These are phyloP conservation scores for Phlogophora meticulosa DNA, from an alignment of 2,888 invertebrate genomes.

Conservation along the genomic window DNA sequence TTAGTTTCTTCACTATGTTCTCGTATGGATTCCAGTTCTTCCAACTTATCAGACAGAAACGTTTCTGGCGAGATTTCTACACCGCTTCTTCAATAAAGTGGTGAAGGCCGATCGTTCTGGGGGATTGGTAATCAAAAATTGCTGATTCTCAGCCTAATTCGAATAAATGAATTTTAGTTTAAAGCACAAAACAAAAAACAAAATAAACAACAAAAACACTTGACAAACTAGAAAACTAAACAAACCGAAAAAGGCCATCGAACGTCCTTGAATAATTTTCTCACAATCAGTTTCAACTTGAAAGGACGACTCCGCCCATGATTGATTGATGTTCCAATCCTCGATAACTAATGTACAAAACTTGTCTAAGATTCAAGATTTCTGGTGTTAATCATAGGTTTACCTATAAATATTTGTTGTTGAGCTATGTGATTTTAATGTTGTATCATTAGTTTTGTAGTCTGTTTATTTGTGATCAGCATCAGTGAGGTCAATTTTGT, in stretches of 20 bases:
- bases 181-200: too few species aligned
- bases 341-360: constrained; percentile 31
- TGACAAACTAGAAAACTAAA: constrained; percentile 12
- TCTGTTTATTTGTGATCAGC: constrained; percentile 21
- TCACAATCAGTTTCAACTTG: constrained; percentile 35
- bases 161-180: too few species aligned
- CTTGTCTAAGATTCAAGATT: constrained; percentile 37
- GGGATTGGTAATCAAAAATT: too few species aligned
- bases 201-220: too few species aligned
- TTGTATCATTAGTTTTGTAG: constrained; percentile 4
- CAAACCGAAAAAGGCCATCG: not conserved
- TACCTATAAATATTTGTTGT: constrained; percentile 13
- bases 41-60: too few species aligned
- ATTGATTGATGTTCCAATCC: constrained; percentile 51
- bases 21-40: too few species aligned
- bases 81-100: too few species aligned
- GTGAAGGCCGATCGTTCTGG: too few species aligned
- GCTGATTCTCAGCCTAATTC: too few species aligned
- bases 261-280: constrained; percentile 17
- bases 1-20: too few species aligned
- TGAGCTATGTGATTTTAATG: constrained; percentile 27
- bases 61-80: too few species aligned
- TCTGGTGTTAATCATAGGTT: constrained; percentile 14
- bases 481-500: not conserved
- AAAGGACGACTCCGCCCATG: constrained; percentile 45